Percentiles rank a stretch among this genome's conserved stretches.
Conservation (phyloP, 2,888 invertebrate species). For the Tiphia femorata region DNA sequence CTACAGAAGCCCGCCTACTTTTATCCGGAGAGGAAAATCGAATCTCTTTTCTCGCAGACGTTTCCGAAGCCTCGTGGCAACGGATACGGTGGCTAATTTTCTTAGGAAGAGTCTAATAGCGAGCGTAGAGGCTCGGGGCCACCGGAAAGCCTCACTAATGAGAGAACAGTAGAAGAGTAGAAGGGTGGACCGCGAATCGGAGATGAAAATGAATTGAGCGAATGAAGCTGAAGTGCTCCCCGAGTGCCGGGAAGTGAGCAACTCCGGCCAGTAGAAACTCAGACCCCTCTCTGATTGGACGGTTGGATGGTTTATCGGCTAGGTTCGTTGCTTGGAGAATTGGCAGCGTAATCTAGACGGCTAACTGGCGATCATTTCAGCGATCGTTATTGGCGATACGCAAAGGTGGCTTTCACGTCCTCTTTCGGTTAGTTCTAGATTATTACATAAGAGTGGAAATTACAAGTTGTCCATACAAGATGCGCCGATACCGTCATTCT, state of each 20-base stretch:
- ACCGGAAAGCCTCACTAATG: conserved; percentile 65
- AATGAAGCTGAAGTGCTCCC: conserved; percentile 64
- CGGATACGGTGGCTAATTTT: conserved; percentile 57
- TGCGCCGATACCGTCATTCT: too few relatives aligned
- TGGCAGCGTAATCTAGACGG: conserved; percentile 36
- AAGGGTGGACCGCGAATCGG: conserved; percentile 60
- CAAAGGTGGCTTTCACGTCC: too few relatives aligned
- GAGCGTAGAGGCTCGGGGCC: conserved; percentile 42
- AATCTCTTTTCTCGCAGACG: conserved; percentile 35
- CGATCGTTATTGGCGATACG: neutral
- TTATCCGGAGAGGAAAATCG: conserved; percentile 33
- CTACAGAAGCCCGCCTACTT: too few relatives aligned
- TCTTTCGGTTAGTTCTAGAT: neutral
- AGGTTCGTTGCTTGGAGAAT: conserved; percentile 37
- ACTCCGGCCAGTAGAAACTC: conserved; percentile 45
- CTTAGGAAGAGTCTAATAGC: conserved; percentile 54
- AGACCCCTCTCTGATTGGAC: too few relatives aligned
- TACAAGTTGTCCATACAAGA: too few relatives aligned
- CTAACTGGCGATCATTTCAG: conserved; percentile 18
- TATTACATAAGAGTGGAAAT: neutral
- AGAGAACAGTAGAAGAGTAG: conserved; percentile 58
- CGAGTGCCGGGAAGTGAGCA: conserved; percentile 68
- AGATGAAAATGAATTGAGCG: conserved; percentile 68
- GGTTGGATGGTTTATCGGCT: too few relatives aligned
- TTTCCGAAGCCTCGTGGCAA: too few relatives aligned